A percentile compares a stretch with the other conserved stretches of the same genome.
These are phyloP conservation scores for Ectobius pallidus DNA, from an alignment of 2,888 invertebrate genomes.

Conservation along the genomic window DNA sequence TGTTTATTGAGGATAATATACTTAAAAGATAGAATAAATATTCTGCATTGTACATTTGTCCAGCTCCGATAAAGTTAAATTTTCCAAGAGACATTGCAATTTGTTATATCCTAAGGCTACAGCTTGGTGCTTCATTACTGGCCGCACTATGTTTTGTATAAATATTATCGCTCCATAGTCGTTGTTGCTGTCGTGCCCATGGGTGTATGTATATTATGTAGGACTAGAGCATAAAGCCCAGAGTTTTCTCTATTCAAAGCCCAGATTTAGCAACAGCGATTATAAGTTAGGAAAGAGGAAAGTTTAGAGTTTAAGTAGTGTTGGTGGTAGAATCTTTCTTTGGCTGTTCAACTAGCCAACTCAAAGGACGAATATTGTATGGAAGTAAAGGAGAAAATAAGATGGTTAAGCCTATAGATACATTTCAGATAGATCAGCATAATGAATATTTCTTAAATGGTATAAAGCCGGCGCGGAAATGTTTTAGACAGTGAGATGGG, in stretches of 20 bases:
- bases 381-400: no score
- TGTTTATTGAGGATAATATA: no score
- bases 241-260: not conserved
- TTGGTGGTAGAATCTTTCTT: not conserved
- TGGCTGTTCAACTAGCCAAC: not conserved
- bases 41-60: no score
- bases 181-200: not conserved
- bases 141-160: not conserved
- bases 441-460: no score
- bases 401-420: no score
- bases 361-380: not conserved
- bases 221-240: not conserved
- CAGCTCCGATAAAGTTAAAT: not conserved
- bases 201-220: not conserved
- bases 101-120: not conserved
- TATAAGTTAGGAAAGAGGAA: no score
- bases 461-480: no score
- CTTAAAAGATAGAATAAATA: no score
- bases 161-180: not conserved
- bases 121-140: not conserved
- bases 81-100: not conserved
- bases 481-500: no score
- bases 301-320: not conserved
- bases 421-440: no score
- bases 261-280: not conserved